Evolutionary conservation across 2,113 vertebrate species (phyloP), one percentile per base, ranked within the genome.

Genomic region (Cygnus buccinator): DNA sequence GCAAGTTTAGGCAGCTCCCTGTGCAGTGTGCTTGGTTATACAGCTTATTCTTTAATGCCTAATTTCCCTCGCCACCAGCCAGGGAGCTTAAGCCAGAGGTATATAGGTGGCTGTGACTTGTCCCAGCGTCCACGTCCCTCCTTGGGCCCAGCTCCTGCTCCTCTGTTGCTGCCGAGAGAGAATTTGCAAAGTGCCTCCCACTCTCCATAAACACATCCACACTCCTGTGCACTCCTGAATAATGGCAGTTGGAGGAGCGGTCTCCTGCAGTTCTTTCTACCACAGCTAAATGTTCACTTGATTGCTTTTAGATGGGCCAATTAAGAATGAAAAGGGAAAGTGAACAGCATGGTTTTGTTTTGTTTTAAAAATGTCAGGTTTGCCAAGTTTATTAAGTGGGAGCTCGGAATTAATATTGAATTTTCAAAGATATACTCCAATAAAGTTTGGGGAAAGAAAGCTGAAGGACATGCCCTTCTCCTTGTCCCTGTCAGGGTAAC

Each of bases 301-400:
- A 97, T 97, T 97, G 96, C 91, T 97, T 96, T 97, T 97, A 96
- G 96, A 97, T 97, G 94, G 94, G 94, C 91, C 94, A 97, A 97
- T 97, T 97, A 97, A 97, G 89, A 96, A 94, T 79, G 76, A 95
- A 97, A 95, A 95, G 95, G 76, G 79, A 97, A 97, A 94, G 73
- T 63, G 87, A 97, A 97, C 94, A 97, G 93, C 91, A 92, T 97
- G 96, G 95, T 94, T 96, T 97, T 55, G 94, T 92, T 97, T 95
- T 95, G 91, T 95, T 97, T 87, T 91, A 91, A 94, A 96, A 96
- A 96, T 84, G 85, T 93, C 91, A 94, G 54, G 73, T 94, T 97
- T 97, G 75, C 92, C 90, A 95, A 95, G 95, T 96, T 96, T 94
- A 93, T 94, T 93, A 96, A 95, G 93, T 5, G 1, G 83, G 67